Conservation (phyloP, 2,888 invertebrate genomes). For the Luperina testacea region DNA sequence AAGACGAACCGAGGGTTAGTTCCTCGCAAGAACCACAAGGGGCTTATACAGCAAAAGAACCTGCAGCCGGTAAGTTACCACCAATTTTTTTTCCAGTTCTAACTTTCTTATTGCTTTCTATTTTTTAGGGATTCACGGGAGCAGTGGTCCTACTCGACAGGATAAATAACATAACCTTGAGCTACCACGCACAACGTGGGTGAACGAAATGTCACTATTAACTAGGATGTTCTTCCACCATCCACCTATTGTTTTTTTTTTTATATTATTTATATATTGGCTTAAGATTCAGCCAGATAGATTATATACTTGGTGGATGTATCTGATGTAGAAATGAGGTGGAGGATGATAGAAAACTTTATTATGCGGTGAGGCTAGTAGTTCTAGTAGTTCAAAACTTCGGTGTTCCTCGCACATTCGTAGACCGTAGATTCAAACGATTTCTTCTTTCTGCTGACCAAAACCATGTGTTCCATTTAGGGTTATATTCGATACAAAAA, state of each 20-base stretch:
- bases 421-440: not conserved
- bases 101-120: not conserved
- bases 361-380: not conserved
- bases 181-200: not conserved
- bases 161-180: not conserved
- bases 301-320: not conserved
- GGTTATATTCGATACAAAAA: not conserved
- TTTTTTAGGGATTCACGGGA: not conserved
- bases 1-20: not conserved
- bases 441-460: too few relatives aligned
- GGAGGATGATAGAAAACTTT: not conserved
- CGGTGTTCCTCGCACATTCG: not conserved
- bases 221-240: too few relatives aligned
- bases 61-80: conserved; percentile 1
- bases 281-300: too few relatives aligned
- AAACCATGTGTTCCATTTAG: not conserved
- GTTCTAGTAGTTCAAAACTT: not conserved
- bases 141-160: not conserved
- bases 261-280: not conserved
- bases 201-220: not conserved
- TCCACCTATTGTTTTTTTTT: not conserved
- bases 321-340: not conserved
- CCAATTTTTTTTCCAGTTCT: fast-evolving
- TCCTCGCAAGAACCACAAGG: not conserved
- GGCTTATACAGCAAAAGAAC: not conserved